These are phyloP conservation scores for Masticophis lateralis DNA, from an alignment of 2,797 vertebrate species.

Conservation along the genomic window DNA sequence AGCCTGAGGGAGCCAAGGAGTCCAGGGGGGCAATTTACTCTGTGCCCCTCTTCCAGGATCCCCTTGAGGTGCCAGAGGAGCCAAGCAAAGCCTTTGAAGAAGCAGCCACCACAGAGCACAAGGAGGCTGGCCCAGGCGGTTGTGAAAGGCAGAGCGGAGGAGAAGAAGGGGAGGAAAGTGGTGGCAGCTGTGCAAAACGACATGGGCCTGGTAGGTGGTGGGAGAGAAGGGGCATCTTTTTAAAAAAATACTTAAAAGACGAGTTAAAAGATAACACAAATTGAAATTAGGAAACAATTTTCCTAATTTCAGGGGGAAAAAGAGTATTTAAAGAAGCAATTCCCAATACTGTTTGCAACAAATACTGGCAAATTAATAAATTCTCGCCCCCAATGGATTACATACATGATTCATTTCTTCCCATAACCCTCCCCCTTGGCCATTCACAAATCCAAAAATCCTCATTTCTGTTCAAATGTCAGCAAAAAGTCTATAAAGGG, in stretches of 20 bases:
- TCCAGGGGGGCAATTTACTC: constrained; percentile 79
- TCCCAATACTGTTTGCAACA: background rate
- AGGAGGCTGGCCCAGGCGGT: constrained; percentile 32
- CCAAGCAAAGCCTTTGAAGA: constrained; percentile 50
- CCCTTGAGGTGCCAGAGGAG: constrained; percentile 24
- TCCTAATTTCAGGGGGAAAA: background rate
- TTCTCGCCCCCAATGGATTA: background rate
- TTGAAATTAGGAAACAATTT: background rate
- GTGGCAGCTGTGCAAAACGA: background rate
- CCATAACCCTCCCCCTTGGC: background rate
- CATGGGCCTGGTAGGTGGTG: background rate
- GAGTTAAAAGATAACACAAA: background rate
- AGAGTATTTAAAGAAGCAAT: background rate
- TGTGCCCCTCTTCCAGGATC: constrained; percentile 62
- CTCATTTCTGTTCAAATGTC: background rate
- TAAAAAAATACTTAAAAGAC: background rate
- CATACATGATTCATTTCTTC: background rate
- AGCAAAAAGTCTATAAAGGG: background rate
- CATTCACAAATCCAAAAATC: background rate
- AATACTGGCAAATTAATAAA: background rate
- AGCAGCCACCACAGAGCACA: background rate
- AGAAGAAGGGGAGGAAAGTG: background rate
- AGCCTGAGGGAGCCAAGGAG: constrained; percentile 66
- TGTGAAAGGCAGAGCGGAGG: background rate
- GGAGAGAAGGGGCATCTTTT: background rate